phyloP scores from a whole-genome alignment of 2,888 invertebrate genomes.

The Acanthococcus lagerstroemiae region DNA sequence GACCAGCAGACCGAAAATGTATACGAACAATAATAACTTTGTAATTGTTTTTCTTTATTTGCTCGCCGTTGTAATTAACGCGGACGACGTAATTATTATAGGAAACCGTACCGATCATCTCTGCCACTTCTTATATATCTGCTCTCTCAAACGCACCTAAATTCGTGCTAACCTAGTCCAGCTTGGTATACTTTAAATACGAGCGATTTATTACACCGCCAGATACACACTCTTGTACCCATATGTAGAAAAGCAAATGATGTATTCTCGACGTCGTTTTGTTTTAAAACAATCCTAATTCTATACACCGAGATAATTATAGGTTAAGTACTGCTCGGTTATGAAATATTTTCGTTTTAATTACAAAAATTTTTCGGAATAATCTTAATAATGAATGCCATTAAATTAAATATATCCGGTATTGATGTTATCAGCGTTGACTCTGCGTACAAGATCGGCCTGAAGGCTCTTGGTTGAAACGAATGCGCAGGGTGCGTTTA shows the following conservation, averaged over 20 bases:
- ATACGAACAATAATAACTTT: slow-evolving; percentile 7
- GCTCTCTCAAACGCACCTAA: not conserved
- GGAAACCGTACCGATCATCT: not conserved
- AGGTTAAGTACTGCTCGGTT: no score
- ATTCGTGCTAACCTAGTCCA: not conserved
- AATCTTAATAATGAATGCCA: not conserved
- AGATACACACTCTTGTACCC: no score
- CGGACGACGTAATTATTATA: not conserved
- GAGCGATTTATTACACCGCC: not conserved
- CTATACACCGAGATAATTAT: no score
- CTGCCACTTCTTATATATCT: not conserved
- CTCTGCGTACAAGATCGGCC: not conserved
- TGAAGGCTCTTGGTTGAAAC: not conserved
- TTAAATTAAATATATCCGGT: not conserved
- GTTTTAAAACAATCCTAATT: no score
- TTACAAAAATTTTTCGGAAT: not conserved
- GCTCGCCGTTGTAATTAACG: slow-evolving; percentile 8
- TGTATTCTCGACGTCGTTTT: no score
- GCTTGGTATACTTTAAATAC: not conserved
- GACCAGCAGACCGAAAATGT: not conserved
- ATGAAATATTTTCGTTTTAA: not conserved
- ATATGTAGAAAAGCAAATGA: not conserved
- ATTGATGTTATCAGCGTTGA: not conserved
- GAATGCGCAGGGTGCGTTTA: no score
- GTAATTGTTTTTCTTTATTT: slow-evolving; percentile 11